phyloP scores from a whole-genome alignment of 2,113 vertebrate genomes.

The Microtus oregoni region DNA sequence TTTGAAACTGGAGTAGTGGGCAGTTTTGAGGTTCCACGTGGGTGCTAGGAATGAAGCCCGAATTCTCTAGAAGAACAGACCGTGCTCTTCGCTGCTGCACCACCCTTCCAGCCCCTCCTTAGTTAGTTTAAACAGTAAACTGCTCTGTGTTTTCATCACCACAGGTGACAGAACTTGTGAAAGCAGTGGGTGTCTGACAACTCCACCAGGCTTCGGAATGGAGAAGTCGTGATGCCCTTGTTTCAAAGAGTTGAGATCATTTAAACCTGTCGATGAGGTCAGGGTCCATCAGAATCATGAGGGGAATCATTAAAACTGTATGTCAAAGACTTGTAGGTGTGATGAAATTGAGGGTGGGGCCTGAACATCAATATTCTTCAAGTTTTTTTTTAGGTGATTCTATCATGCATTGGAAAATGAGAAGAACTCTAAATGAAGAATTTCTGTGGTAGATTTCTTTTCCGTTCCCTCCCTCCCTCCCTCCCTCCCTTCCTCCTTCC shows the following conservation, averaged over 20 bases:
- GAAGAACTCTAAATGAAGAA: not conserved
- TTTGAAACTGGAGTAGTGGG: too few species aligned
- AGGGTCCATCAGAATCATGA: not conserved
- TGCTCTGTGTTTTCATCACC: not conserved
- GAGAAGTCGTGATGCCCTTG: not conserved
- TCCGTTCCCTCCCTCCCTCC: not conserved
- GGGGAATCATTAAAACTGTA: not conserved
- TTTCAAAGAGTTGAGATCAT: not conserved
- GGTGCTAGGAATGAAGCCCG: too few species aligned
- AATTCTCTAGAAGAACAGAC: too few species aligned
- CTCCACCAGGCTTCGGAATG: not conserved
- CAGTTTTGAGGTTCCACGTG: too few species aligned
- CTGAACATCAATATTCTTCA: not conserved
- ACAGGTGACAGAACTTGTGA: not conserved
- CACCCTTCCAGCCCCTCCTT: not conserved
- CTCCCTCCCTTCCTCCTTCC: not conserved
- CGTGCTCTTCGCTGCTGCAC: too few species aligned
- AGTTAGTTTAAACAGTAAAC: not conserved
- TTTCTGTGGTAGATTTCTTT: conserved; percentile 26
- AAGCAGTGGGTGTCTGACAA: not conserved
- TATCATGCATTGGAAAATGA: conserved; percentile 17
- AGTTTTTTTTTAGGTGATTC: not conserved
- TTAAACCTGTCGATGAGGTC: not conserved
- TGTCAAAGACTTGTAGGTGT: not conserved
- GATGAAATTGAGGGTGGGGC: not conserved